Base-by-base conservation (phyloP, 2,888 invertebrate species). In the Eurytoma californica region DNA sequence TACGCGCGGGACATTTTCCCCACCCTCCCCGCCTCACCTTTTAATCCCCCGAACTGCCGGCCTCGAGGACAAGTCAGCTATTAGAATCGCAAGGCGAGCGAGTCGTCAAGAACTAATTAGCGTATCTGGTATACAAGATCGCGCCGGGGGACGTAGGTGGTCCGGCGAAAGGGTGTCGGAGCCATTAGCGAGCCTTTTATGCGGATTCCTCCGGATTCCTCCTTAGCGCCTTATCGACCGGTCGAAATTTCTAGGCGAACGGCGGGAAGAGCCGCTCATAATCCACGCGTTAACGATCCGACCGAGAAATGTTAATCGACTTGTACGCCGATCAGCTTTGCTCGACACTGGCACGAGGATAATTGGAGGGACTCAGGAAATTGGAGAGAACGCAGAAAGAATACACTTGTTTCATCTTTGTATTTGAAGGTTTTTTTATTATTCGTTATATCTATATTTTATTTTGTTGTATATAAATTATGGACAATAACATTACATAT, bases 111-210 rank as follows among this genome's bases (percentile, higher is more conserved):
- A 83, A 82, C 83, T 84, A 84, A 84, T 84, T 84, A 84, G 83
- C 83, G 83, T 82, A 80, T 80, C 78, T 76, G 69, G 63, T 65
- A 39, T 77, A 80, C 77, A 80, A 72, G 80, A 77, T 80, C 77
- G 58, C 66, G 39, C 30, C 51, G 68, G 72, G 79, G 82, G 83
- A 79, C 82, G 84, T 84, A 84, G 86, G 85, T 86, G 85, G 85
- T 85, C 85, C 80, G 84, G 85, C 84, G 83, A 84, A 84, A 83
- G 85, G 86, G 85, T 85, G 88, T 88, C 85, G 87, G 84, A 85
- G 87, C 87, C 88, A 89, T 89, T 88, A 89, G 87, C 86, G 85
- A 85, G 83, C 82, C 87, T 86, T 86, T 86, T 76, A 72, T 18
- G 57, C 57, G 57, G 20, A 88, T 88, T 87, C 86, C 87, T 76